Evolutionary conservation across 2,797 vertebrate genomes (phyloP).

Genomic region (Pipistrellus pipistrellus): DNA sequence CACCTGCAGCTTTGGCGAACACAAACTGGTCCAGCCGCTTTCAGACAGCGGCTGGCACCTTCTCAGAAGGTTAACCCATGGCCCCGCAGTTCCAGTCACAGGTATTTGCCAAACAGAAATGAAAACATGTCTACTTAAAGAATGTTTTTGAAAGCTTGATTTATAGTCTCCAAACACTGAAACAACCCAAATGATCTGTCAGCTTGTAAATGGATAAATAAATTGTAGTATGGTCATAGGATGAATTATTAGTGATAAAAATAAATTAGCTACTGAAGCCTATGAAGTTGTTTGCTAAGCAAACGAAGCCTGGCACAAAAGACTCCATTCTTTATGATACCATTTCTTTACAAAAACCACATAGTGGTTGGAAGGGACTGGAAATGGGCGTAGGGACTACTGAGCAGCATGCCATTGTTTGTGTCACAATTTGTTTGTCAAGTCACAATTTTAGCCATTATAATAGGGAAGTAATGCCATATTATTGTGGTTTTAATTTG

Average conservation of each 20-base stretch:
- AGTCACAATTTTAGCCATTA: background rate
- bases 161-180: constrained; percentile 25
- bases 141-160: background rate
- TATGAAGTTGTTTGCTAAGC: background rate
- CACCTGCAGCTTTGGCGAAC: background rate
- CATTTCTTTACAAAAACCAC: background rate
- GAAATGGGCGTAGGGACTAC: background rate
- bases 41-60: background rate
- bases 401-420: background rate
- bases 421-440: background rate
- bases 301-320: constrained; percentile 3
- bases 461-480: background rate
- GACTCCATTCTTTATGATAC: background rate
- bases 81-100: background rate
- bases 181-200: background rate
- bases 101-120: constrained; percentile 30
- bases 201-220: constrained; percentile 18
- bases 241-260: background rate
- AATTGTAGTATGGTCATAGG: background rate
- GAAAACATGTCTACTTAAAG: constrained; percentile 28
- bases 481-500: background rate
- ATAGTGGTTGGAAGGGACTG: background rate
- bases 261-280: background rate
- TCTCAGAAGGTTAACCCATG: background rate
- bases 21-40: background rate